Conservation (phyloP, 2,797 vertebrate genomes). For the Melanotaenia pygmaea region DNA sequence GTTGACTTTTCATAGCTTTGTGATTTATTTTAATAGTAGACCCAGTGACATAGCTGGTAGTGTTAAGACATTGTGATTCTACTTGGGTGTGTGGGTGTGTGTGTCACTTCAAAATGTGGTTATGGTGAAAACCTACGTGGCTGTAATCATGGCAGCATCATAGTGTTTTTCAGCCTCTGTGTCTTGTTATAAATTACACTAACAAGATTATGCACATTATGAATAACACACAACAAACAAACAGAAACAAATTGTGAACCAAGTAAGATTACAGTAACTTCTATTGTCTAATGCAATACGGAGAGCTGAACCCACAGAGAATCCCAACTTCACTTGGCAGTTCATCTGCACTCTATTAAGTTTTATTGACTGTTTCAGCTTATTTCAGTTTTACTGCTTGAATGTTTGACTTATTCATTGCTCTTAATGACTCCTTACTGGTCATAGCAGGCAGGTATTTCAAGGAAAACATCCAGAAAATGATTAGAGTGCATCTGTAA, state of each 20-base stretch:
- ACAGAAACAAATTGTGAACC: too few species aligned
- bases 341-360: neutral
- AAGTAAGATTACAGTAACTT: neutral
- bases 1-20: conserved; percentile 17
- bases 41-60: neutral
- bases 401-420: neutral
- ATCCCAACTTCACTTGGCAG: neutral
- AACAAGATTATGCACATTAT: too few species aligned
- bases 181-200: too few species aligned
- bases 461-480: neutral
- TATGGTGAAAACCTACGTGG: neutral
- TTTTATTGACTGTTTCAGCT: neutral
- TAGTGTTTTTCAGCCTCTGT: too few species aligned
- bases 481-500: too few species aligned
- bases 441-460: neutral
- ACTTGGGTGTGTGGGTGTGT: too few species aligned
- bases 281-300: neutral
- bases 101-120: neutral
- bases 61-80: neutral
- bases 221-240: too few species aligned
- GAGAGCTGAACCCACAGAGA: too few species aligned
- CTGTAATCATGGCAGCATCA: neutral
- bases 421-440: neutral
- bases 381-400: neutral
- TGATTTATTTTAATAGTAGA: conserved; percentile 7